Evolutionary conservation across 2,113 vertebrate species (phyloP).

Genomic region (Delphinus delphis): DNA sequence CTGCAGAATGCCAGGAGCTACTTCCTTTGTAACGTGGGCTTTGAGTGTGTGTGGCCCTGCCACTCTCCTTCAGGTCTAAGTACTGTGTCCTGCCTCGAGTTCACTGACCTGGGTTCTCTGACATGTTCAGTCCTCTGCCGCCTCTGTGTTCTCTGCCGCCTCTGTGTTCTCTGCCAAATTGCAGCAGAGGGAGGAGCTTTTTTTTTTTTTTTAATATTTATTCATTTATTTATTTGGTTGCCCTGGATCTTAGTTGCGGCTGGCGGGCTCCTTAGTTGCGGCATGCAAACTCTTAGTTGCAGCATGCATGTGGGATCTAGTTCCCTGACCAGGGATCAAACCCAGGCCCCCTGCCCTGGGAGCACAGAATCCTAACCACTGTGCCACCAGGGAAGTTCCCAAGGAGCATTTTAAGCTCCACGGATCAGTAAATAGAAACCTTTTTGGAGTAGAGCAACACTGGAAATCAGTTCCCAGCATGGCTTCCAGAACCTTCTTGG

Average conservation of each 20-base stretch:
- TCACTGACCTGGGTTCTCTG: background rate
- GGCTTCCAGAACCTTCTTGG: background rate
- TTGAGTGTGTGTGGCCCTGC: no score
- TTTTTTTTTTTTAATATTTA: no score
- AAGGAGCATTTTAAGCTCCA: background rate
- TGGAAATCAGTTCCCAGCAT: background rate
- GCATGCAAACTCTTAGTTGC: no score
- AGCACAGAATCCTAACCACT: no score
- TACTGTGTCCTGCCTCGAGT: background rate
- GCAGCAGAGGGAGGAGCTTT: background rate
- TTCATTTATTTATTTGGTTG: no score
- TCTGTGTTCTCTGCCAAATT: background rate
- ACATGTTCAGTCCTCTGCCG: fast-evolving
- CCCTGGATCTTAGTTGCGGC: no score
- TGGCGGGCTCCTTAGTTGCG: no score
- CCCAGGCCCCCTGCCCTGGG: no score
- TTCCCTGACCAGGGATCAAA: no score
- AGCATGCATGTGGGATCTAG: no score
- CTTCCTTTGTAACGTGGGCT: background rate
- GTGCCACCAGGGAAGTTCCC: no score
- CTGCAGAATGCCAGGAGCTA: background rate
- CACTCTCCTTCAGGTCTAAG: background rate
- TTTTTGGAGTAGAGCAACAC: background rate
- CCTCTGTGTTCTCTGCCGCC: background rate
- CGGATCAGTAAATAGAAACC: background rate